phyloP scores from a whole-genome alignment of 1,140 invertebrate species.

The Rhizoglyphus robini region DNA sequence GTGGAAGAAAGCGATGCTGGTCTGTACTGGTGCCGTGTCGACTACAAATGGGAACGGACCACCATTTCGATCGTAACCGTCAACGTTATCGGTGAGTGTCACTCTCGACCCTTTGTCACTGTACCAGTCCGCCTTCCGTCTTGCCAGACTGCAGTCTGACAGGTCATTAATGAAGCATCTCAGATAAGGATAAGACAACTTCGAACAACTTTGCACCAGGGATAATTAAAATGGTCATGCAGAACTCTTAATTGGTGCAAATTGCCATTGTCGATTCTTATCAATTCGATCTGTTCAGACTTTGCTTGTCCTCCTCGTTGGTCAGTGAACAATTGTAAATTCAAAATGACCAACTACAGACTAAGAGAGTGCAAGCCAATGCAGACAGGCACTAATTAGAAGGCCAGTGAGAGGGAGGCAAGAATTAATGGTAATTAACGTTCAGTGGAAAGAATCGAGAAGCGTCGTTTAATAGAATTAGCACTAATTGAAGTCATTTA shows the following conservation, averaged over 20 bases:
- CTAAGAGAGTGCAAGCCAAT: no score
- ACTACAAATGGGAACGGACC: constrained; percentile 72
- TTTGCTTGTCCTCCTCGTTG: no score
- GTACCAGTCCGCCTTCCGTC: neutral
- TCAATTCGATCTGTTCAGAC: no score
- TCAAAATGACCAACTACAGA: no score
- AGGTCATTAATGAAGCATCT: neutral
- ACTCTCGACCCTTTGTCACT: neutral
- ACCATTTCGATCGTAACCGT: constrained; percentile 69
- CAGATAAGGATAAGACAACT: neutral
- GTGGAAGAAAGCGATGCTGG: constrained; percentile 46
- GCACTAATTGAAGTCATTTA: constrained; percentile 7
- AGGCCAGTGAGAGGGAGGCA: no score
- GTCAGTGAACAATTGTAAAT: no score
- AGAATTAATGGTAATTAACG: no score
- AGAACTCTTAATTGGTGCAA: no score
- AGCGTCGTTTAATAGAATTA: neutral
- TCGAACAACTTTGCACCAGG: neutral
- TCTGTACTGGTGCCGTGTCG: constrained; percentile 70
- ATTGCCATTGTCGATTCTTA: no score
- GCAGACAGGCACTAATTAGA: no score
- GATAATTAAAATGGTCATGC: no score
- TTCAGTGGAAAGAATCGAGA: no score
- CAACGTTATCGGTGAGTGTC: constrained; percentile 65
- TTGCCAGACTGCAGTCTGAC: neutral